These are phyloP conservation scores for Pristionchus entomophagus DNA, from an alignment of 2,888 invertebrate species.

Conservation along the genomic window DNA sequence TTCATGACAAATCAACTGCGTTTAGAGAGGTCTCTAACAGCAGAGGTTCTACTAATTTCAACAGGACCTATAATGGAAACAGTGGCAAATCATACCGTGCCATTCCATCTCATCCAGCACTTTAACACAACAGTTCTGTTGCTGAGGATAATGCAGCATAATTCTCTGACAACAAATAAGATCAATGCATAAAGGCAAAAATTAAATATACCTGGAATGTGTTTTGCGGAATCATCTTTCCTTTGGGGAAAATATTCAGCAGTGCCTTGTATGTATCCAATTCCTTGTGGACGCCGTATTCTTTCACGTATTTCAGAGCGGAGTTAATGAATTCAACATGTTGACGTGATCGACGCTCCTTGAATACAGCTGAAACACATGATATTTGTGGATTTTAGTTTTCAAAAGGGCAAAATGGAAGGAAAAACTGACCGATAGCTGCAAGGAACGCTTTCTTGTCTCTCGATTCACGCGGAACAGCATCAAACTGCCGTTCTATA, in stretches of 20 bases:
- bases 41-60: too few relatives aligned
- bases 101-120: slow-evolving; percentile 95
- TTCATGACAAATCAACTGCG: too few relatives aligned
- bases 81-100: slow-evolving; percentile 81
- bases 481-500: slow-evolving; percentile 70
- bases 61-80: too few relatives aligned
- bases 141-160: slow-evolving; percentile 94
- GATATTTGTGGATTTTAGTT: background rate
- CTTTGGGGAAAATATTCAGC: slow-evolving; percentile 81
- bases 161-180: slow-evolving; percentile 84
- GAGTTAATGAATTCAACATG: slow-evolving; percentile 95
- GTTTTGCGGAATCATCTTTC: slow-evolving; percentile 88
- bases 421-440: slow-evolving; percentile 62
- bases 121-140: slow-evolving; percentile 93
- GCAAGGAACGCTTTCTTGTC: slow-evolving; percentile 70
- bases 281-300: slow-evolving; percentile 89
- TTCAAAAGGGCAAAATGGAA: background rate
- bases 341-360: slow-evolving; percentile 84
- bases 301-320: slow-evolving; percentile 89
- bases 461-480: slow-evolving; percentile 60
- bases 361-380: slow-evolving; percentile 81
- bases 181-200: background rate
- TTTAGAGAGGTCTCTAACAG: too few relatives aligned
- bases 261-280: slow-evolving; percentile 77
- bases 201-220: slow-evolving; percentile 70